phyloP scores from a whole-genome alignment of 2,888 invertebrate species.

The Brachypalpus laphriformis region DNA sequence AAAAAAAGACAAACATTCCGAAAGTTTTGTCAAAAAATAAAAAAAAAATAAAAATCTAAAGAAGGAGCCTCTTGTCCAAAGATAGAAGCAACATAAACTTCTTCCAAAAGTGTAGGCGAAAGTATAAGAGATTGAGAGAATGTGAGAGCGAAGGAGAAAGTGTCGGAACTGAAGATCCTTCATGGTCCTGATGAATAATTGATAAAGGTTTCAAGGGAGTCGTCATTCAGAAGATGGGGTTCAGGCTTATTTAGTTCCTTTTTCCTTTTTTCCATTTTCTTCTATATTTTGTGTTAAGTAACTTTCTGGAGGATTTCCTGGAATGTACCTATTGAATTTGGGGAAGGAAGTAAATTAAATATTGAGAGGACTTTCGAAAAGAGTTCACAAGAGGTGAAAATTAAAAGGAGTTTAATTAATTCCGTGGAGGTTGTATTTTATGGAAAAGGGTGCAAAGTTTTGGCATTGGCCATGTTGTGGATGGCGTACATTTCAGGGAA shows the following conservation, averaged over 20 bases:
- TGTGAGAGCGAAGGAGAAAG: neutral
- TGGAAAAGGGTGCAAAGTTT: too few species aligned
- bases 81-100: neutral
- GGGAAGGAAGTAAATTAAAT: neutral
- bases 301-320: neutral
- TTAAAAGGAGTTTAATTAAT: neutral
- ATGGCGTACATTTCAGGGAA: too few species aligned
- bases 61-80: neutral
- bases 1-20: too few species aligned
- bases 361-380: neutral
- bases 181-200: conserved; percentile 30
- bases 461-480: too few species aligned
- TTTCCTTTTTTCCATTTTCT: neutral
- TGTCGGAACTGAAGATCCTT: neutral
- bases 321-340: neutral
- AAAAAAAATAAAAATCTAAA: too few species aligned
- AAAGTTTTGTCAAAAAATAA: neutral
- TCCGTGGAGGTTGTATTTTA: neutral
- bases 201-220: conserved; percentile 25
- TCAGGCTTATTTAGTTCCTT: neutral
- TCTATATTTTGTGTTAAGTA: neutral
- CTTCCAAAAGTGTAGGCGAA: neutral
- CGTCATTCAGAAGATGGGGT: conserved; percentile 4
- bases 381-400: neutral
- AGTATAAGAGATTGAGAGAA: neutral